Conservation (phyloP, 2,113 vertebrate genomes). For the Cynopterus brachyotis region DNA sequence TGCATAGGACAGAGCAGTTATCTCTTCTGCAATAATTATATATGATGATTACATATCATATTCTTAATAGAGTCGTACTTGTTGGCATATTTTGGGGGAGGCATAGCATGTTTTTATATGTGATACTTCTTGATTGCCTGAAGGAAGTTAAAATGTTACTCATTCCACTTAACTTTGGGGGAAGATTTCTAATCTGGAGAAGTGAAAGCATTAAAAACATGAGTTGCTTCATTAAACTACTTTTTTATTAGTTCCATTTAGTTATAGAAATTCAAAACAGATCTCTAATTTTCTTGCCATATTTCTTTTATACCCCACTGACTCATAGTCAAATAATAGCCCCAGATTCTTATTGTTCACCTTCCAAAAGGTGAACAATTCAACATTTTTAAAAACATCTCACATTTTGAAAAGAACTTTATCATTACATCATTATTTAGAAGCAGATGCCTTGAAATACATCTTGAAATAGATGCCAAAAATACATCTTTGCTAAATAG, state of each 20-base stretch:
- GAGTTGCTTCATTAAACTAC: conserved; percentile 31
- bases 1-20: not conserved
- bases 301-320: not conserved
- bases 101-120: conserved; percentile 52
- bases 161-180: not conserved
- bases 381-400: conserved; percentile 16
- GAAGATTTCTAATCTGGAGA: conserved; percentile 21
- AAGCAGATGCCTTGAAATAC: not conserved
- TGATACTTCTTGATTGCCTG: not conserved
- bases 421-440: not conserved
- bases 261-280: not conserved
- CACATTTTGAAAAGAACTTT: not conserved
- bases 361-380: not conserved
- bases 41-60: not conserved
- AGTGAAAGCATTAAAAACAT: conserved; percentile 49
- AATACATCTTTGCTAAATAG: not conserved
- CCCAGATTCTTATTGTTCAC: not conserved
- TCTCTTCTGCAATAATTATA: not conserved
- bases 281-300: not conserved
- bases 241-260: conserved; percentile 2
- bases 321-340: not conserved
- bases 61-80: conserved; percentile 14
- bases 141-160: conserved; percentile 8
- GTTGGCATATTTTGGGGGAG: not conserved
- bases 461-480: no score